Conservation (phyloP, 1,140 invertebrate species). For the Radopholus similis region DNA sequence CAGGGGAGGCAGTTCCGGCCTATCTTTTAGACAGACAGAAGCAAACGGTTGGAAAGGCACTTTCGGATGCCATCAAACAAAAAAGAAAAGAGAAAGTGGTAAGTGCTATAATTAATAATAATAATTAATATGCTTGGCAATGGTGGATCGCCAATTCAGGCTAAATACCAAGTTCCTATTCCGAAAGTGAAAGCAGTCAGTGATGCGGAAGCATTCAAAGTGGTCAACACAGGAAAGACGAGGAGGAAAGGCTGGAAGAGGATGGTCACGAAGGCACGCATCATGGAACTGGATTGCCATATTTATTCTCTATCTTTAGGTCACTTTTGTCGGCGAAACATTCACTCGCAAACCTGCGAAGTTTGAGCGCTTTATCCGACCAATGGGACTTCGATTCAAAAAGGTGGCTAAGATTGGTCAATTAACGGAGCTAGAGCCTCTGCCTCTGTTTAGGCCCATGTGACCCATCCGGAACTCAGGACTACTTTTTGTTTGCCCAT, state of each 20-base stretch:
- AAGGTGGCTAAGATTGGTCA: constrained; percentile 36
- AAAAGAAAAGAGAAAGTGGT: constrained; percentile 96
- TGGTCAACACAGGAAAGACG: constrained; percentile 86
- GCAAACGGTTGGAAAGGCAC: constrained; percentile 83
- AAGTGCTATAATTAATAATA: constrained; percentile 36
- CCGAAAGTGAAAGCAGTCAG: constrained; percentile 94
- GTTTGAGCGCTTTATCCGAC: constrained; percentile 96
- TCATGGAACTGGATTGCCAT: no score
- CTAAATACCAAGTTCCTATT: constrained; percentile 99
- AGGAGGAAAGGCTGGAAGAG: constrained; percentile 96
- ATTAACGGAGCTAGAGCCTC: background rate
- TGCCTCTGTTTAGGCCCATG: constrained; percentile 44
- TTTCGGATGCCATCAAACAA: constrained; percentile 99
- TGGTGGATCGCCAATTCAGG: constrained; percentile 62
- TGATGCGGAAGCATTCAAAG: constrained; percentile 96
- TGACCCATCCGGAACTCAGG: constrained; percentile 94
- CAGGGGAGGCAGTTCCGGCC: constrained; percentile 86
- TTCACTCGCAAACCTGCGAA: constrained; percentile 99
- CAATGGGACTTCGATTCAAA: constrained; percentile 92
- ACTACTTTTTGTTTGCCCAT: constrained; percentile 97
- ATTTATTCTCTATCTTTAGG: no score
- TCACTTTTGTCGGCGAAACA: constrained; percentile 92
- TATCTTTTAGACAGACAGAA: constrained; percentile 90
- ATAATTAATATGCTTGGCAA: background rate
- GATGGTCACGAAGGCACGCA: constrained; percentile 98